These are phyloP conservation scores for Phylloscopus trochilus DNA, from an alignment of 2,113 vertebrate species.

Conservation along the genomic window DNA sequence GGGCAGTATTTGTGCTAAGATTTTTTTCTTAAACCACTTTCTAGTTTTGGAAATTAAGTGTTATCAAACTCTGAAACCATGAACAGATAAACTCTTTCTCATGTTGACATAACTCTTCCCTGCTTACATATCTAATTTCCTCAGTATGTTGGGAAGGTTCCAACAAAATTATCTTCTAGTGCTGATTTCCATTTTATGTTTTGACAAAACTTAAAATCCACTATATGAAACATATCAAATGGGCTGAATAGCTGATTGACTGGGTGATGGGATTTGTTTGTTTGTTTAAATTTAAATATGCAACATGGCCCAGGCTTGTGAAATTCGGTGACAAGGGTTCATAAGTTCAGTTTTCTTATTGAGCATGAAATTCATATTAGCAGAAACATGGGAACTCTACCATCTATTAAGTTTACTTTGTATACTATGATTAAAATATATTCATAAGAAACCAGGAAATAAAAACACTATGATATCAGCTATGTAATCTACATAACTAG, in stretches of 20 bases:
- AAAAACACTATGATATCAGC: background rate
- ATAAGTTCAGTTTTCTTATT: background rate
- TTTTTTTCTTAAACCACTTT: background rate
- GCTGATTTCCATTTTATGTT: background rate
- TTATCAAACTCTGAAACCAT: background rate
- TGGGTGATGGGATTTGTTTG: background rate
- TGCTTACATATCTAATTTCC: background rate
- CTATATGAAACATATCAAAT: background rate
- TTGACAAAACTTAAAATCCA: background rate
- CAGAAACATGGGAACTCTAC: background rate
- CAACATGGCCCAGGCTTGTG: background rate
- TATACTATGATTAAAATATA: background rate
- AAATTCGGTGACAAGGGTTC: background rate
- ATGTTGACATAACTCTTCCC: background rate
- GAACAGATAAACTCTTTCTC: background rate
- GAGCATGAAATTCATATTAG: background rate
- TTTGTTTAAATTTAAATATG: background rate
- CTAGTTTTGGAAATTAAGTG: background rate
- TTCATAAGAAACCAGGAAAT: background rate
- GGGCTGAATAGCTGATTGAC: background rate
- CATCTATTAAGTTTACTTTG: background rate
- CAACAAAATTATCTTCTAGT: background rate
- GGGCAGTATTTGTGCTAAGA: background rate
- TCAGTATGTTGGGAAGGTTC: background rate
- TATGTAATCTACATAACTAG: background rate